Conservation (phyloP, 2,797 vertebrate genomes). For the Pangasius krempfi region DNA sequence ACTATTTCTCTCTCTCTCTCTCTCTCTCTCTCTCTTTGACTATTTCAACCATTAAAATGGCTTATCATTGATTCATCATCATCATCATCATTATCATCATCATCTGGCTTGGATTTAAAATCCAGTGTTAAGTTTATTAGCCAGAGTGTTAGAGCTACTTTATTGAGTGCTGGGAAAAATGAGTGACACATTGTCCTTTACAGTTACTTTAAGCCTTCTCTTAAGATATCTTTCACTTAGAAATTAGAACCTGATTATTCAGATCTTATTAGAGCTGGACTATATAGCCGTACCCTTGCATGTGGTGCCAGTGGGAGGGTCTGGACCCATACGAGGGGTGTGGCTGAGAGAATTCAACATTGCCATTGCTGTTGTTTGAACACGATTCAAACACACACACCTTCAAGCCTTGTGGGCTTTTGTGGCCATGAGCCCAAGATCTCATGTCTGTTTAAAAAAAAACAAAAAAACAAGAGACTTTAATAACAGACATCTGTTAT, state of each 20-base stretch:
- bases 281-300: background rate
- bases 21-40: background rate
- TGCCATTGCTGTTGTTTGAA: background rate
- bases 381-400: background rate
- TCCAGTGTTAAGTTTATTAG: background rate
- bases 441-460: too few relatives aligned
- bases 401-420: background rate
- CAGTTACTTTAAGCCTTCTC: background rate
- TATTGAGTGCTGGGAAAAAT: background rate
- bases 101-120: background rate
- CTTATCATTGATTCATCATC: background rate
- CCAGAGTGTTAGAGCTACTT: background rate
- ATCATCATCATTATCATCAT: background rate
- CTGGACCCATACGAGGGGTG: background rate
- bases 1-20: background rate
- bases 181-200: background rate
- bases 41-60: background rate
- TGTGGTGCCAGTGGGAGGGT: background rate
- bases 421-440: background rate
- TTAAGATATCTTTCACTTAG: background rate
- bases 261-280: background rate
- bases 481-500: background rate
- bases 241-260: background rate
- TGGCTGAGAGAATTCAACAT: background rate
- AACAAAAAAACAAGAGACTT: background rate